Evolutionary conservation across 2,113 vertebrate species (phyloP), one percentile per base, ranked within the genome.

Genomic region (Stigmatopora nigra): DNA sequence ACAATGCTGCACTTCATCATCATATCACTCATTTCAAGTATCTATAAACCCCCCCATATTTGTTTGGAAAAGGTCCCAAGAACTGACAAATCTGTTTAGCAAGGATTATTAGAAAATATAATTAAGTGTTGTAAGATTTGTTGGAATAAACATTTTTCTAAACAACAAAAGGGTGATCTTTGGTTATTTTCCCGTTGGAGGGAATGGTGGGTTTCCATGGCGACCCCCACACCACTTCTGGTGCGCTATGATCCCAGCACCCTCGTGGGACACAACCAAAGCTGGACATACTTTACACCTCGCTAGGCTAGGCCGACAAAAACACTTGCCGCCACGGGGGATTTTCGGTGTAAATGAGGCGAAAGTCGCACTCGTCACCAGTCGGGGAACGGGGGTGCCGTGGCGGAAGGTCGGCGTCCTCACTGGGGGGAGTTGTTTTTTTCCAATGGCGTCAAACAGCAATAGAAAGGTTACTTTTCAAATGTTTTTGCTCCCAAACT

Each of bases 131-230:
- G 93, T 92, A 84, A 85, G 94, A 92, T 97, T 98, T 98, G 93
- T 95, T 96, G 97, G 91, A 98, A 98, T 98, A 96, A 96, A 98
- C n/a, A 31, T 94, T 98, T 99, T 99, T 97, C 91, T 96, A 98
- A 96, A 94, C 93, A 96, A 97, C 89, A 91, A 89, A 82, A 90
- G 88, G 80, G 89, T 95, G 94, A 91, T 97, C 92, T 93, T 96
- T 97, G 92, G 89, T 31, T n/a, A 17, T 59, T 35, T 16, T 9
- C 2, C 5, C 5, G 22, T 7, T 8, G 5, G 25, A 53, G 20
- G 5, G 12, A 53, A 52, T 8, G 20, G 58, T 1, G 52, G 47
- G 38, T 61, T 75, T 77, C 73, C 60, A 19, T 19, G 31, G 69
- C 74, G 76, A 83, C 73, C 20, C 69, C 70, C 79, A 73, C 81